phyloP scores from a whole-genome alignment of 2,797 vertebrate genomes.

The Poecilia velifera region DNA sequence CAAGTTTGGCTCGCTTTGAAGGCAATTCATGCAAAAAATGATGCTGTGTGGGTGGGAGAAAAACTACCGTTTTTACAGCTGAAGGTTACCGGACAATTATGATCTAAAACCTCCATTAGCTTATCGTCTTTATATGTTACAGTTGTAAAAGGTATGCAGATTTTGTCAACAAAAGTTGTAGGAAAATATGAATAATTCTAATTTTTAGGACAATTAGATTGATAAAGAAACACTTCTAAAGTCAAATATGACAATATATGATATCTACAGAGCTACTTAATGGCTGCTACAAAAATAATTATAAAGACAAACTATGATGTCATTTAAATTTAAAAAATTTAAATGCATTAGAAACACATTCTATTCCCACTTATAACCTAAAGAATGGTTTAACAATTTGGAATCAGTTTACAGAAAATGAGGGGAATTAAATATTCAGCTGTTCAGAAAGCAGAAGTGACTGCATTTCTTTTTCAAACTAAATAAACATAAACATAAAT shows the following conservation, averaged over 20 bases:
- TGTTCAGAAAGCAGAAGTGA: too few species aligned
- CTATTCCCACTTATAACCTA: too few species aligned
- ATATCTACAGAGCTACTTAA: not conserved
- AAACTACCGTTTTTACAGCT: slow-evolving; percentile 5
- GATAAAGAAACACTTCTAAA: slow-evolving; percentile 1
- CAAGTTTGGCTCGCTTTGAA: slow-evolving; percentile 70
- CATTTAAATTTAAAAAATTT: slow-evolving; percentile 10
- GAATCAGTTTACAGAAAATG: too few species aligned
- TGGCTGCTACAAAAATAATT: not conserved
- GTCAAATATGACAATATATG: not conserved
- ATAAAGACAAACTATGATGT: slow-evolving; percentile 24
- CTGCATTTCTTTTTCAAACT: too few species aligned
- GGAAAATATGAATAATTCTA: not conserved
- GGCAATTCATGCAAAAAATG: slow-evolving; percentile 62
- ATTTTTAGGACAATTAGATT: slow-evolving; percentile 15
- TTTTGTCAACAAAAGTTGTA: not conserved
- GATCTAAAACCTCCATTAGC: slow-evolving; percentile 23
- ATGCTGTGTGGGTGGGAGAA: slow-evolving; percentile 50
- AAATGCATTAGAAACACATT: too few species aligned
- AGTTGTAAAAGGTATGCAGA: slow-evolving; percentile 3
- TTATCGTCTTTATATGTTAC: slow-evolving; percentile 19
- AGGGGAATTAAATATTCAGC: too few species aligned
- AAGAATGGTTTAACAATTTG: too few species aligned
- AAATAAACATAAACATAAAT: too few species aligned
- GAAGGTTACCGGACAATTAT: slow-evolving; percentile 58